phyloP scores from a whole-genome alignment of 2,113 vertebrate genomes.

The Ptychochromis oligacanthus region DNA sequence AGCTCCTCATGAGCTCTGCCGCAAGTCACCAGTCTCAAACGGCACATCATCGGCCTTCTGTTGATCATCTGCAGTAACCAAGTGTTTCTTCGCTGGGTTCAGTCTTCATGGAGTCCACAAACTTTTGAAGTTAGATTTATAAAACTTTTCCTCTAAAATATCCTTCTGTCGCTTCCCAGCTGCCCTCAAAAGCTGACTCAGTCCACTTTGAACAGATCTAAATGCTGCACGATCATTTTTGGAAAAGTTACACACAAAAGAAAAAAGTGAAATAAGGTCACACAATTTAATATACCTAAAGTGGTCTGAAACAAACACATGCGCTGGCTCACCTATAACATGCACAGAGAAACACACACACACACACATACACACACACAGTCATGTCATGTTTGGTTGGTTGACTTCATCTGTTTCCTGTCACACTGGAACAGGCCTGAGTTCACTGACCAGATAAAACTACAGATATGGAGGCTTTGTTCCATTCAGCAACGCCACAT shows the following conservation, averaged over 20 bases:
- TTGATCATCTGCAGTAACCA: no score
- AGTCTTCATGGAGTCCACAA: not conserved
- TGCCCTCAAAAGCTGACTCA: not conserved
- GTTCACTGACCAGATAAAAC: slow-evolving; percentile 9
- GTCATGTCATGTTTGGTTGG: not conserved
- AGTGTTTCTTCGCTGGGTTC: not conserved
- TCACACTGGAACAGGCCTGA: not conserved
- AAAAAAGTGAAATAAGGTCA: no score
- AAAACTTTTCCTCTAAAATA: not conserved
- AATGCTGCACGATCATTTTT: not conserved
- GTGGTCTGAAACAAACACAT: not conserved
- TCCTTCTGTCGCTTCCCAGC: not conserved
- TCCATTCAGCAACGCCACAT: not conserved
- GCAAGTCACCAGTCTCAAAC: no score
- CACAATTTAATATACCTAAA: not conserved
- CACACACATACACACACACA: not conserved
- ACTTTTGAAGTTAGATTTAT: not conserved
- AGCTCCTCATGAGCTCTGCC: no score
- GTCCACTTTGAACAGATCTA: not conserved
- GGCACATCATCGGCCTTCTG: no score
- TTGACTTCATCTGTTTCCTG: not conserved
- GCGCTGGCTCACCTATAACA: not conserved
- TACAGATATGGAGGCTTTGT: slow-evolving; percentile 23
- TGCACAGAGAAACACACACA: not conserved
- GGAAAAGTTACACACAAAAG: no score